Conservation (phyloP, 2,888 invertebrate genomes). For the Drosophila atripex region DNA sequence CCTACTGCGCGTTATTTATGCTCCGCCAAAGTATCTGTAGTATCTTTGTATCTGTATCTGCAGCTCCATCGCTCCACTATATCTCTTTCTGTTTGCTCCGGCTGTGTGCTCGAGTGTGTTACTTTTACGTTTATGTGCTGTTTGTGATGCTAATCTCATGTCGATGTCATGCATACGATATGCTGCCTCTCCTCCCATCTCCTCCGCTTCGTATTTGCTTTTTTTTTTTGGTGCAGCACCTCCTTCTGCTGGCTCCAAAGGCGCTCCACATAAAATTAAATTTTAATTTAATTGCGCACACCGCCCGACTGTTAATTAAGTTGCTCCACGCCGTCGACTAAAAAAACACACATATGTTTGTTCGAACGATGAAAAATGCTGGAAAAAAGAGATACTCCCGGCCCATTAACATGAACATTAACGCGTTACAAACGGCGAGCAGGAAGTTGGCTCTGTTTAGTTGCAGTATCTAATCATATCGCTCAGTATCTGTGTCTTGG, state of each 20-base stretch:
- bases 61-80: constrained; percentile 24
- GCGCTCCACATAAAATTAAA: constrained; percentile 75
- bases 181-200: constrained; percentile 35
- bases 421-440: constrained; percentile 56
- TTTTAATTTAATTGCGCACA: constrained; percentile 75
- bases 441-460: constrained; percentile 56
- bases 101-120: constrained; percentile 50
- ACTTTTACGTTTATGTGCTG: constrained; percentile 77
- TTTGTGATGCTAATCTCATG: constrained; percentile 77
- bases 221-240: constrained; percentile 48
- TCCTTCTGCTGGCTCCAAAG: constrained; percentile 26
- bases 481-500: constrained; percentile 28
- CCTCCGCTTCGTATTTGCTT: constrained; percentile 7
- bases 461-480: constrained; percentile 69
- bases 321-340: constrained; percentile 37
- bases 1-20: constrained; percentile 32
- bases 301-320: constrained; percentile 72
- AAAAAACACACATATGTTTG: constrained; percentile 9
- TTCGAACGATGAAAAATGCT: constrained; percentile 7
- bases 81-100: constrained; percentile 36
- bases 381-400: constrained; percentile 1
- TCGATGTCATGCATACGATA: constrained; percentile 78
- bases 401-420: constrained; percentile 33
- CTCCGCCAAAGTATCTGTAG: constrained; percentile 23
- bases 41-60: constrained; percentile 26